Evolutionary conservation across 2,888 invertebrate genomes (phyloP), one percentile per base, ranked within the genome.

Genomic region (Limnephilus marmoratus): DNA sequence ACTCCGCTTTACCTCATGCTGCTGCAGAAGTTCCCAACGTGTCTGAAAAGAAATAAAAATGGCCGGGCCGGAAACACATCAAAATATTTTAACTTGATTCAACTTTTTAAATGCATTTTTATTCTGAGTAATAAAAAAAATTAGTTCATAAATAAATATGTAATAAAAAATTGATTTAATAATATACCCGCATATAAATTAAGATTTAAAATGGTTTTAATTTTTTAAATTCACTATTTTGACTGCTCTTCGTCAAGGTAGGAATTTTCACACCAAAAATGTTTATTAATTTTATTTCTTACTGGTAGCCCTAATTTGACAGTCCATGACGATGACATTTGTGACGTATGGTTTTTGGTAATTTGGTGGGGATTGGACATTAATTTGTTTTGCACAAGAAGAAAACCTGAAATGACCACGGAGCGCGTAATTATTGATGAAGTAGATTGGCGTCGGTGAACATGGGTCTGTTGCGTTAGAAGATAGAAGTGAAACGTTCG

Each of bases 21-120:
- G 95, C 95, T 95, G 95, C 95, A 95, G 95, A 95, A 96, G 96
- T 95, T 94, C 95, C 96, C 96, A 95, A 96, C 96, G 96, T 96
- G 96, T 92, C 90, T 93, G 95, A 95, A 95, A 96, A 96, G 96
- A 96, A 96, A 96, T 96, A 96, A 96, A 96, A 95, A 96, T 96
- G 96, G 96, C 96, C 94, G 95, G 15, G 90, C 88, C 94, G 93
- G 92, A 93, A 93, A 93, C 85, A 91, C 90, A 29, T 91, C 15
- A 90, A 53, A 83, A 81, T 34, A 37, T 4, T 34, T 34, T 37
- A 37, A 41, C 34, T 89, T 89, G 31, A 15, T 31, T 82, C 41
- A n/a, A 90, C 90, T 90, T 81, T 89, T 34, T 31, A 81, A 15
- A 89, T 68, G n/a, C 29, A 45, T n/a, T 86, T 86, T 45, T 45